Evolutionary conservation across 1,140 invertebrate species (phyloP), one percentile per base, ranked within the genome.

Genomic region (Drosophila grimshawi): DNA sequence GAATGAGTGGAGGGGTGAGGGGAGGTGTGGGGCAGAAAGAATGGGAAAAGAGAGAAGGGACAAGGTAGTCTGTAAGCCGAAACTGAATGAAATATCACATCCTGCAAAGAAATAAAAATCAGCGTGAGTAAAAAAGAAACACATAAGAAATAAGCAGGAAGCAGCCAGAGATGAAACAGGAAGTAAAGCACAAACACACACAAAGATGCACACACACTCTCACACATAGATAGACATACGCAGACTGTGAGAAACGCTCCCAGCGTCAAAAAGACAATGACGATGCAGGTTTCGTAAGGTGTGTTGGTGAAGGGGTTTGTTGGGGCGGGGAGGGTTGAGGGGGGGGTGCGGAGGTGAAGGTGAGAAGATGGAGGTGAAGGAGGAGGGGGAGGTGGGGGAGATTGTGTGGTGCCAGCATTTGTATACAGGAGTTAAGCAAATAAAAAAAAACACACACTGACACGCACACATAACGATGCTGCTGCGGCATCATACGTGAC

Each of bases 101-200:
- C 82, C 82, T 88, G 82, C 65, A 53, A 81, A 80, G 79, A 86
- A 88, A 86, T 88, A 86, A 86, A 86, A 86, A 88, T 86, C 82
- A 86, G 76, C 82, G 83, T 80, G 67, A 76, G 80, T 80, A 82
- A 83, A 86, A 88, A 82, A 19, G 19, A 19, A 67, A 81, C 67
- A 82, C 76, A 86, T 86, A 86, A 79, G 79, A 62, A 71, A 64
- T 45, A 66, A 65, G 70, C 65, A 82, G 80, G 83, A 88, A 83
- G 82, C 83, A 77, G 76, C 68, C 67, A 56, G 57, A 80, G 83
- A 81, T 79, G 67, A 66, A 76, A 80, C 83, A 86, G 83, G 82
- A 88, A 86, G 76, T 52, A 45, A 63, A 49, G 48, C 70, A 64
- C 53, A 55, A 55, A 74, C 48, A 73, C 53, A 76, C 46, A 69